Percentiles rank a stretch among this genome's conserved stretches.
phyloP scores from a whole-genome alignment of 2,797 vertebrate species.

The Lepus oiostolus region DNA sequence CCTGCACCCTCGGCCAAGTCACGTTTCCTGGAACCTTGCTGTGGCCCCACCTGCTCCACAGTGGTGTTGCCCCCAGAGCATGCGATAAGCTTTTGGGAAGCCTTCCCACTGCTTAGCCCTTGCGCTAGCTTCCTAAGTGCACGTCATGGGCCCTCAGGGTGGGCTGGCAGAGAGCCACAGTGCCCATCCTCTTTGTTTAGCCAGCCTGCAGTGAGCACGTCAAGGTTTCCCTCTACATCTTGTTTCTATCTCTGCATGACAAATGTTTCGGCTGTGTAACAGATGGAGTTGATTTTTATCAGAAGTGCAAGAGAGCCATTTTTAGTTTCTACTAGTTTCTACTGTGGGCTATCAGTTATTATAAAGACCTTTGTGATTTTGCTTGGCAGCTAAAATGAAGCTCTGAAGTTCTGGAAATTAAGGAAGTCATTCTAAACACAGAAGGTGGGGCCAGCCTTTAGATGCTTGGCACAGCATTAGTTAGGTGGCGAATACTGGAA shows the following conservation, averaged over 20 bases:
- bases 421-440: conserved; percentile 49
- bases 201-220: not conserved
- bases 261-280: not conserved
- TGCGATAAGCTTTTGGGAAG: not conserved
- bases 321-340: conserved; percentile 35
- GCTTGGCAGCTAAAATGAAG: conserved; percentile 1
- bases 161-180: not conserved
- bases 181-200: not conserved
- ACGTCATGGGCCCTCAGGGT: not conserved
- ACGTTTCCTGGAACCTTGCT: not conserved
- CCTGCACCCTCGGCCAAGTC: not conserved
- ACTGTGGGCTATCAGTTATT: not conserved
- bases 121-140: not conserved
- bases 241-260: conserved; percentile 46
- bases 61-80: not conserved
- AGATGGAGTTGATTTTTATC: conserved; percentile 48
- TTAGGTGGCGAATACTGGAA: not conserved
- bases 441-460: not conserved
- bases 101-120: not conserved
- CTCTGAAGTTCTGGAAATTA: not conserved
- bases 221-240: not conserved
- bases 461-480: not conserved
- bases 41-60: not conserved
- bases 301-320: conserved; percentile 15
- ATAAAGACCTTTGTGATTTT: conserved; percentile 57